Evolutionary conservation across 2,797 vertebrate genomes (phyloP).

Genomic region (Chanos chanos): DNA sequence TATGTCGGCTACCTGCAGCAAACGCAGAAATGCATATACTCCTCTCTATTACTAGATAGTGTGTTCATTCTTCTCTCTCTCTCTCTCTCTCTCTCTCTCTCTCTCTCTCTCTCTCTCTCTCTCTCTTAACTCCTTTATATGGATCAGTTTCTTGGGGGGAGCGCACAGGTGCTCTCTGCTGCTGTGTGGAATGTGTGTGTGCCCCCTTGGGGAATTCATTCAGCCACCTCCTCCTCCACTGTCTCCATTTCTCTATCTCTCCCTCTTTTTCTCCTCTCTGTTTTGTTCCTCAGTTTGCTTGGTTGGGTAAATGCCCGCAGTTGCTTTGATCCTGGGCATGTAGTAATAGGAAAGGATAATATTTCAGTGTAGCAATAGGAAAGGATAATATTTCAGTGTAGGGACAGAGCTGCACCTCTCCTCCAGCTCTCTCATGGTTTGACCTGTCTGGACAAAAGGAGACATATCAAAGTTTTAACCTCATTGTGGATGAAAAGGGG

Average conservation of each 20-base stretch:
- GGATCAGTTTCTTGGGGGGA: too few relatives aligned
- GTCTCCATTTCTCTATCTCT: not conserved
- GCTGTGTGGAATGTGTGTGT: too few relatives aligned
- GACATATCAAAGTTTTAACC: not conserved
- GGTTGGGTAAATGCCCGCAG: not conserved
- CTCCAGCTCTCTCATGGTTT: not conserved
- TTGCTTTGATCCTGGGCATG: conserved; percentile 4
- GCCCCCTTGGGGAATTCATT: too few relatives aligned
- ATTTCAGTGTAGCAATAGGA: conserved; percentile 1
- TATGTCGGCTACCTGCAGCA: too few relatives aligned
- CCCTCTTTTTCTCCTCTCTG: conserved; percentile 14
- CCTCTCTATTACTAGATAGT: too few relatives aligned
- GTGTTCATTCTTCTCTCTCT: not conserved
- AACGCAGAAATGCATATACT: too few relatives aligned
- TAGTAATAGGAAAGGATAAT: not conserved
- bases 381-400: not conserved
- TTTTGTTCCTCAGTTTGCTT: not conserved
- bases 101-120: not conserved
- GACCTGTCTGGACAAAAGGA: conserved; percentile 15
- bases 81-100: conserved; percentile 14
- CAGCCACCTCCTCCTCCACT: too few relatives aligned
- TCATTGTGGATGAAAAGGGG: not conserved
- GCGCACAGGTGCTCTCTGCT: too few relatives aligned
- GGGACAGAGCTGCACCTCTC: not conserved
- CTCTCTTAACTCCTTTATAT: too few relatives aligned